phyloP scores from a whole-genome alignment of 2,113 vertebrate genomes.

The Reinhardtius hippoglossoides region DNA sequence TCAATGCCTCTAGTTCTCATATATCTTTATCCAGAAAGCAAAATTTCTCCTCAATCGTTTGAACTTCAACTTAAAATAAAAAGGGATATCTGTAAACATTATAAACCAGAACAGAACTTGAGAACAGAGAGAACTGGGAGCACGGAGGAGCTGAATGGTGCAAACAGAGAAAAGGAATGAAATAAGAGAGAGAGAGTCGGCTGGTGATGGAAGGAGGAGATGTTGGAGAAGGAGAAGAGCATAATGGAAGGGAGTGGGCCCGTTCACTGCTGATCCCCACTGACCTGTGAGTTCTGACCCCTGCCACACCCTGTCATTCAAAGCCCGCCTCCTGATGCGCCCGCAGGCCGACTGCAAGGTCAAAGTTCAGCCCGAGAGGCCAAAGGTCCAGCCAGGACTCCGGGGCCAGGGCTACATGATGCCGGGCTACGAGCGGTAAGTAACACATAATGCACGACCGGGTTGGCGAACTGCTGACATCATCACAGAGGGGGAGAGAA shows the following conservation, averaged over 20 bases:
- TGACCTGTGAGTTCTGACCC: slow-evolving; percentile 67
- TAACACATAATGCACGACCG: not conserved
- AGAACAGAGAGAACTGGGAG: not conserved
- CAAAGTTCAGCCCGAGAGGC: slow-evolving; percentile 50
- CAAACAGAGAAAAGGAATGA: not conserved
- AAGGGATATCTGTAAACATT: too few relatives aligned
- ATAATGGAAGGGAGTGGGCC: slow-evolving; percentile 15
- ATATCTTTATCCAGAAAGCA: too few relatives aligned
- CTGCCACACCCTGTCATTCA: slow-evolving; percentile 54
- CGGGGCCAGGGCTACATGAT: not conserved
- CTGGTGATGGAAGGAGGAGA: not conserved
- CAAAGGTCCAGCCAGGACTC: slow-evolving; percentile 42
- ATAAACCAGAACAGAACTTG: not conserved
- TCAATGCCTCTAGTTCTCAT: too few relatives aligned
- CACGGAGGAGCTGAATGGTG: not conserved
- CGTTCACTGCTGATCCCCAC: slow-evolving; percentile 22
- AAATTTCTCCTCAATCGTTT: too few relatives aligned
- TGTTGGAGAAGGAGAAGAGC: not conserved
- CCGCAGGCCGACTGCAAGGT: slow-evolving; percentile 45
- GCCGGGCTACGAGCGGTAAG: slow-evolving; percentile 4
- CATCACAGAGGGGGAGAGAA: not conserved
- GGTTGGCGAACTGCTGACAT: not conserved
- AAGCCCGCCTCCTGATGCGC: slow-evolving; percentile 39
- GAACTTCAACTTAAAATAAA: too few relatives aligned
- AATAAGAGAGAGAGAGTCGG: not conserved